phyloP scores from a whole-genome alignment of 2,113 vertebrate species.

The Diadophis punctatus region DNA sequence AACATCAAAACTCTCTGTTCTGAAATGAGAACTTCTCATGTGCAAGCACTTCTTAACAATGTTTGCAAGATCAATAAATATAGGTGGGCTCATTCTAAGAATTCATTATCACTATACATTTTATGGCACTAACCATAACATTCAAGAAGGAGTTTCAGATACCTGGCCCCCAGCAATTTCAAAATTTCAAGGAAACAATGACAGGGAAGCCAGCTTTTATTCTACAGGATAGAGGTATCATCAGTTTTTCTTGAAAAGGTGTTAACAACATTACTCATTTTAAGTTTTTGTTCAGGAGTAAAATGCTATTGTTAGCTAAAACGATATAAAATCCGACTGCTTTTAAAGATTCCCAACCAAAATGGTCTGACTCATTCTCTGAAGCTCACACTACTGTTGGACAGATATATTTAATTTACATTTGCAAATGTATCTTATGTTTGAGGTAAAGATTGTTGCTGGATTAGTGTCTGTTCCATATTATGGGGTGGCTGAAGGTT shows the following conservation, averaged over 20 bases:
- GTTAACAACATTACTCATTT: neutral
- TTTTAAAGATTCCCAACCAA: neutral
- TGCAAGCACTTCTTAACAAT: neutral
- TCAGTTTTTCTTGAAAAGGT: neutral
- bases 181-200: neutral
- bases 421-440: neutral
- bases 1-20: neutral
- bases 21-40: neutral
- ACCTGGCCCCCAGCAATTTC: neutral
- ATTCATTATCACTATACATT: neutral
- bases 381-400: neutral
- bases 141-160: neutral
- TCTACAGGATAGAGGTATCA: neutral
- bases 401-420: neutral
- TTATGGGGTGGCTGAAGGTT: neutral
- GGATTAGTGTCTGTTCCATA: neutral
- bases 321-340: neutral
- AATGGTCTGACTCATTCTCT: neutral
- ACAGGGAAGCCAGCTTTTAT: neutral
- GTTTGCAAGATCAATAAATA: neutral
- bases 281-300: neutral
- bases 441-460: neutral
- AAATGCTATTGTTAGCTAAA: fast-evolving
- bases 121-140: neutral
- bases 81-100: neutral